These are phyloP conservation scores for Diorhabda elongata DNA, from an alignment of 1,140 invertebrate genomes.

Conservation along the genomic window DNA sequence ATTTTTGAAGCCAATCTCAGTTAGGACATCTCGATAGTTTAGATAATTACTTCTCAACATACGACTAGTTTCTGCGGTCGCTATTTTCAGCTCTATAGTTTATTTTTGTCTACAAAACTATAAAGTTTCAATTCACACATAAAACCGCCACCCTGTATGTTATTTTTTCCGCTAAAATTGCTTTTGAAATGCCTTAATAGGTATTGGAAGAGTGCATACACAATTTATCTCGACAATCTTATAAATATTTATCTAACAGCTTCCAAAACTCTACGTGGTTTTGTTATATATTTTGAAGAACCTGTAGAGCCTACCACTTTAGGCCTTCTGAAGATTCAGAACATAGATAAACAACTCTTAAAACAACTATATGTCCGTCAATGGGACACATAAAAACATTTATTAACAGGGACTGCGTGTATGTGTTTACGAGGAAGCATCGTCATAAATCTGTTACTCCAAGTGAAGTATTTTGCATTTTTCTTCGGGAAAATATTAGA, in stretches of 20 bases:
- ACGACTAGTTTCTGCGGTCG: too few species aligned
- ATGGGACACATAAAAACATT: slow-evolving; percentile 5
- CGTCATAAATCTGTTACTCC: too few species aligned
- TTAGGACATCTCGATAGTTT: too few species aligned
- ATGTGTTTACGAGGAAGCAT: too few species aligned
- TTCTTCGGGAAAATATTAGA: too few species aligned
- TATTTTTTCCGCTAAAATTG: slow-evolving; percentile 14
- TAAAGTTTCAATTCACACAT: too few species aligned
- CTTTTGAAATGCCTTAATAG: slow-evolving; percentile 12
- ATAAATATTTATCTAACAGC: slow-evolving; percentile 10
- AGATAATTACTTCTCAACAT: too few species aligned
- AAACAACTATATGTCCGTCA: slow-evolving; percentile 11
- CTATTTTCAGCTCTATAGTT: too few species aligned
- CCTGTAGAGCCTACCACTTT: slow-evolving; percentile 12
- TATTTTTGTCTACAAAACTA: too few species aligned
- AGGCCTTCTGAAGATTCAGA: slow-evolving; percentile 7
- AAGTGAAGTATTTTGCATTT: too few species aligned
- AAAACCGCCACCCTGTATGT: slow-evolving; percentile 3
- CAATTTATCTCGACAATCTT: slow-evolving; percentile 10
- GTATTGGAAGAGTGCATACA: slow-evolving; percentile 7
- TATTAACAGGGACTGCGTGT: not conserved
- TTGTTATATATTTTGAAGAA: slow-evolving; percentile 13
- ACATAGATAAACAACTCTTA: slow-evolving; percentile 13
- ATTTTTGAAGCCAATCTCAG: too few species aligned
- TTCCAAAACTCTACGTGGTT: slow-evolving; percentile 7